Percentiles rank a stretch among this genome's conserved stretches.
Evolutionary conservation across 2,797 vertebrate genomes (phyloP).

Genomic region (Notoglanidium macrostoma): DNA sequence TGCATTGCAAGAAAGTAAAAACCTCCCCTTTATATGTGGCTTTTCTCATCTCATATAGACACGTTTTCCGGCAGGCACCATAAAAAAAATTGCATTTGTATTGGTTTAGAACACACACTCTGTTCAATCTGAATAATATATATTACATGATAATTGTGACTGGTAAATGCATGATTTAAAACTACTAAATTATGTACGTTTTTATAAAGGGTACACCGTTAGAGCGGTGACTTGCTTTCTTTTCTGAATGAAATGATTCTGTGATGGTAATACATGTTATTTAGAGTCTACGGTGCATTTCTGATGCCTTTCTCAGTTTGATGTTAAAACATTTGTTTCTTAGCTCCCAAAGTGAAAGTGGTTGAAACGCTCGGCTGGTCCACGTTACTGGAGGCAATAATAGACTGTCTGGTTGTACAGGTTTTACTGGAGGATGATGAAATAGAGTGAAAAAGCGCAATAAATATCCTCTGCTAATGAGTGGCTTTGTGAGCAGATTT

Average conservation of each 20-base stretch:
- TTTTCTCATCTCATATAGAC: neutral
- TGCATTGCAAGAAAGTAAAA: neutral
- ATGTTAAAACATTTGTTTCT: too few relatives aligned
- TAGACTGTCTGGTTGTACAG: neutral
- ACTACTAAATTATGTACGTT: neutral
- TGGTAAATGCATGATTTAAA: neutral
- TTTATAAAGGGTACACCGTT: neutral
- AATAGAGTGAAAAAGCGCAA: neutral
- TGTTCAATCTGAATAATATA: neutral
- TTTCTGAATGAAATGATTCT: neutral
- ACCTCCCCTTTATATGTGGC: neutral
- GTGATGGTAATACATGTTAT: neutral
- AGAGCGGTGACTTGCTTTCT: too few relatives aligned
- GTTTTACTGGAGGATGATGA: slow-evolving; percentile 11
- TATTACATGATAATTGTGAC: neutral
- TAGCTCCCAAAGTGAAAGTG: too few relatives aligned
- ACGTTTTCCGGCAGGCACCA: neutral
- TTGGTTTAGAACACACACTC: neutral
- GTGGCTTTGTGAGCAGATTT: neutral
- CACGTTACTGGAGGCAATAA: neutral
- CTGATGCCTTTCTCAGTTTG: neutral
- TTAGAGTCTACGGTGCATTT: neutral
- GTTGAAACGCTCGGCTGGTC: neutral
- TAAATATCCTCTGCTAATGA: neutral
- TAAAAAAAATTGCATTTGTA: neutral